Evolutionary conservation across 2,113 vertebrate genomes (phyloP), one percentile per base, ranked within the genome.

Genomic region (Thymallus thymallus): DNA sequence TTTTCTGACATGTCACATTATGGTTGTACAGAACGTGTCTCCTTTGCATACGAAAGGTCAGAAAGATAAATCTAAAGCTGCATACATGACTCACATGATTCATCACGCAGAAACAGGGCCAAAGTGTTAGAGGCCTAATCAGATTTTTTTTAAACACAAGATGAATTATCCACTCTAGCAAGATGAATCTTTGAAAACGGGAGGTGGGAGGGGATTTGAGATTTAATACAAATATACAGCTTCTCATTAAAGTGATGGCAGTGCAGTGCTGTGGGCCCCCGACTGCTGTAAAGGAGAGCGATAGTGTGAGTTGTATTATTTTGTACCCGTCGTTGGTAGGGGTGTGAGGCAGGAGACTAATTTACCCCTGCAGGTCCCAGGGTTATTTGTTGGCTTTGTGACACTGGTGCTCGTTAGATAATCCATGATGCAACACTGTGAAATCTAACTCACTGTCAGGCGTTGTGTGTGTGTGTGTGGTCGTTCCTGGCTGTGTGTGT

Each of bases 41-140:
- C 85, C 86, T 93, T 92, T 91, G 91, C 92, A 92, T 92, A 90
- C 86, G 83, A 93, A 94, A 94, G 93, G 93, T 93, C 91, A 91
- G 85, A 82, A 74, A 91, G 88, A 92, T 93, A 93, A 90, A 93
- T 94, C 92, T 91, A 86, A 85, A 86, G 87, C 85, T 51, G 69
- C 84, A 83, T 84, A 74, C 35, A 30, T 82, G 88, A 91, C 87
- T 89, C 14, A 62, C 74, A 74, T 80, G 88, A 92, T 92, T 92
- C 88, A 94, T 94, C 91, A 91, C 84, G 4, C 2, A 80, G 76
- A 72, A 78, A 76, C 73, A 79, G 83, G 85, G 91, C 86, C 83
- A 86, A 79, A 86, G 86, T 85, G 83, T 82, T 69, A 75, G 84
- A 75, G 84, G 81, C 76, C 83, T 85, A 89, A 90, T 92, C 91